These are phyloP conservation scores for Dasypus novemcinctus DNA, from an alignment of 2,113 vertebrate genomes.

Conservation along the genomic window DNA sequence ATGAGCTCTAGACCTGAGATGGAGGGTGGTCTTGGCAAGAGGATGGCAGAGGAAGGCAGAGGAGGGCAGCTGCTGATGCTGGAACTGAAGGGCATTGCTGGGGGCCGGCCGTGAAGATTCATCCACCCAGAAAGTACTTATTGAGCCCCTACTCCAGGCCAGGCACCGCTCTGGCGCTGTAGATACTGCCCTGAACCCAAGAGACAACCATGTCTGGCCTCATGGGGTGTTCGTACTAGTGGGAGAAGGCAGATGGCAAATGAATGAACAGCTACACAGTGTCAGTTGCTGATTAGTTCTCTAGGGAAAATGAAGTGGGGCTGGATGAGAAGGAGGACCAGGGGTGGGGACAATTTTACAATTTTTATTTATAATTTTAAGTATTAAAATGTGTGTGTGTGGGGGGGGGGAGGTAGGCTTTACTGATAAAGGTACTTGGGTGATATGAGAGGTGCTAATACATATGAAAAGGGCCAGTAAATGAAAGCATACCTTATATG, in stretches of 20 bases:
- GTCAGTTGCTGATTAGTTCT: background rate
- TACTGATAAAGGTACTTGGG: background rate
- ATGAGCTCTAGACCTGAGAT: background rate
- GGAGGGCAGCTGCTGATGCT: background rate
- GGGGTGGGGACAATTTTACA: no score
- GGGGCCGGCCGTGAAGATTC: background rate
- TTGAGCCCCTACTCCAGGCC: background rate
- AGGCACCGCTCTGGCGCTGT: background rate
- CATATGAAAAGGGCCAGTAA: background rate
- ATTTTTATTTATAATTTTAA: no score
- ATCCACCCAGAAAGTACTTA: background rate
- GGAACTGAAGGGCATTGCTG: rapidly evolving
- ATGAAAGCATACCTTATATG: background rate
- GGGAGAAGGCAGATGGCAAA: background rate
- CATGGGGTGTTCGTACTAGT: background rate
- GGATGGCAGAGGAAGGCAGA: no score
- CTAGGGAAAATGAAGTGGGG: background rate
- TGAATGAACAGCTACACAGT: no score
- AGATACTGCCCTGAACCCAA: background rate
- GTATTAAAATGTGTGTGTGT: no score
- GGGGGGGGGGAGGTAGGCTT: background rate
- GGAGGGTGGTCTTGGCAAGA: background rate
- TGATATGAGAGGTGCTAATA: background rate
- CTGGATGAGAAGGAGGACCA: background rate
- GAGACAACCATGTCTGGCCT: background rate